Evolutionary conservation across 2,113 vertebrate genomes (phyloP), one percentile per base, ranked within the genome.

Genomic region (Macrotis lagotis): DNA sequence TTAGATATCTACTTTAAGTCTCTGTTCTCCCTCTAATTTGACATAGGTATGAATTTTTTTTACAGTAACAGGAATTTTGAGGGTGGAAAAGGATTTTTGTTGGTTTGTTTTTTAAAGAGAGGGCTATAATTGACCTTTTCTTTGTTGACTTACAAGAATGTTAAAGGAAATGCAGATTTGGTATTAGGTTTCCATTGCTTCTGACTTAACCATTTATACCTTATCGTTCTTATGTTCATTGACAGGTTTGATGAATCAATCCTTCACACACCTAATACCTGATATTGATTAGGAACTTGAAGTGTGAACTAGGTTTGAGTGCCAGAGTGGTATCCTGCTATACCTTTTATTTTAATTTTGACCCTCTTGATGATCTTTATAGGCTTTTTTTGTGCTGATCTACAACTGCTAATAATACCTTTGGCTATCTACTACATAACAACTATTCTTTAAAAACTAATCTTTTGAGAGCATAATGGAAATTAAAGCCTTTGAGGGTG

Each of bases 381-480:
- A 51, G 48, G 74, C 89, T 94, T 47, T 92, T 52, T 90, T 28
- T 96, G 31, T 48, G 50, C 92, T 95, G 83, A 89, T 93, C 66
- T 24, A 89, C 88, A 93, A 66, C 59, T 92, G 92, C 26, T 93
- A 95, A 95, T 96, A 93, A 93, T 96, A 92, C 89, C 88, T 95
- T 95, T 91, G 50, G 48, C 89, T 94, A 51, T 47, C 8, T 90
- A 51, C 55, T 92, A 59, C 47, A 53, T 96, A 90, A 52, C 91
- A 95, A 7, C 51, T 95, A 83, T 89, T 92, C 94, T 94, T 96
- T 95, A 93, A 94, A 92, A 88, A 49, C 50, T 83, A 96, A 22
- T 88, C 93, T 96, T 97, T 94, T 88, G 89, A 55, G 96, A 49
- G 88, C 50, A 89, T 90, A 92, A 48, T 94, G 53, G 53, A 94